phyloP scores from a whole-genome alignment of 2,888 invertebrate species.

The Heliconius sara region DNA sequence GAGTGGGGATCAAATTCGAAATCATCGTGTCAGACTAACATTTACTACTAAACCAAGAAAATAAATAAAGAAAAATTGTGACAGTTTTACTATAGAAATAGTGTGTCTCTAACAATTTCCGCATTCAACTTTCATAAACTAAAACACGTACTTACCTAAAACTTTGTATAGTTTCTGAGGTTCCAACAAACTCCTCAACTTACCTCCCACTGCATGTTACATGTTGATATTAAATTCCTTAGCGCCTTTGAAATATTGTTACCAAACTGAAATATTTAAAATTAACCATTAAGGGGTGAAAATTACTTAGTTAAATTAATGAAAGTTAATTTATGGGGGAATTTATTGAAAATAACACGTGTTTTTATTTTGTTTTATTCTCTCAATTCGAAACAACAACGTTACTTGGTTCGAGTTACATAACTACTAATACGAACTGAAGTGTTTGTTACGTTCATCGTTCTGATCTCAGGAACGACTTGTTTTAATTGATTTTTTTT shows the following conservation, averaged over 20 bases:
- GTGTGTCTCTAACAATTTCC: not conserved
- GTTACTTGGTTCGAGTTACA: no score
- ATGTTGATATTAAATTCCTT: constrained; percentile 23
- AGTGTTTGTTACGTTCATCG: no score
- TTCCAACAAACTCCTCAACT: constrained; percentile 10
- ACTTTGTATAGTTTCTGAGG: constrained; percentile 11
- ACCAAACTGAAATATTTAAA: not conserved
- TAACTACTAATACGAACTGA: no score
- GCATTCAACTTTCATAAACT: not conserved
- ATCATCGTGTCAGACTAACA: no score
- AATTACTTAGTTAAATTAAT: not conserved
- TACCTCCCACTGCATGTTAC: constrained; percentile 10
- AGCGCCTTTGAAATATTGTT: constrained; percentile 2
- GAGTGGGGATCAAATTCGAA: no score
- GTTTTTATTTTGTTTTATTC: not conserved
- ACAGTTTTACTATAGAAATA: not conserved
- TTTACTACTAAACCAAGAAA: no score
- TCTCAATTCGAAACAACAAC: no score
- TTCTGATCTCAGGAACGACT: no score
- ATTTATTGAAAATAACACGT: not conserved
- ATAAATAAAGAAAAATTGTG: no score
- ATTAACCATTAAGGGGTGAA: not conserved
- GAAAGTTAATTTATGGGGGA: not conserved
- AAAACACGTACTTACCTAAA: not conserved
- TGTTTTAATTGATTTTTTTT: no score